These are phyloP conservation scores for Cebus imitator DNA, from an alignment of 2,113 vertebrate species.

Conservation along the genomic window DNA sequence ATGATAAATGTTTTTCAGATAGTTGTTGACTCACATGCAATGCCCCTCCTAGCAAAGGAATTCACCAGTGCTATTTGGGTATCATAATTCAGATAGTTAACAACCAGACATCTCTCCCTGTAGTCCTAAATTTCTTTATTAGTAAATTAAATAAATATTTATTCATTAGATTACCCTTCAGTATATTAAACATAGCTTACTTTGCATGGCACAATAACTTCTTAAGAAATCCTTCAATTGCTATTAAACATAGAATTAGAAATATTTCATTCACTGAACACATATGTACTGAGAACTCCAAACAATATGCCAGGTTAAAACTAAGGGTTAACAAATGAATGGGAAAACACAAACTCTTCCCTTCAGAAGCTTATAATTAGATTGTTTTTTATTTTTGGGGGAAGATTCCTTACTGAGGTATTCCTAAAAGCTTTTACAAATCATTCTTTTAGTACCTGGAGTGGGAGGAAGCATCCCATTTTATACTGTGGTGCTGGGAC, in stretches of 20 bases:
- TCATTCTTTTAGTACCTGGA: neutral
- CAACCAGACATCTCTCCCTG: neutral
- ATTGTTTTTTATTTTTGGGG: neutral
- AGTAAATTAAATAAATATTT: conserved; percentile 27
- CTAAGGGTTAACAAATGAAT: neutral
- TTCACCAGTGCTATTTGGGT: neutral
- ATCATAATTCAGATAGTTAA: neutral
- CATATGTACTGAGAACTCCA: neutral
- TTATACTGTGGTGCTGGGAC: neutral
- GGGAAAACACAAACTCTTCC: neutral
- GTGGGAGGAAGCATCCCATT: neutral
- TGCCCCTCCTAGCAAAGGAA: neutral
- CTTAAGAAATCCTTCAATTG: neutral
- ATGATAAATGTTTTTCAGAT: neutral
- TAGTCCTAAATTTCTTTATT: neutral
- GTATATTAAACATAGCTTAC: neutral
- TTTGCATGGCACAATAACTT: neutral
- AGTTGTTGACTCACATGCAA: neutral
- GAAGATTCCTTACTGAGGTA: neutral
- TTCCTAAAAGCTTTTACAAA: neutral
- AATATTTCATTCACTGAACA: neutral
- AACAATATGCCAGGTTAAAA: neutral
- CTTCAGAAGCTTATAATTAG: neutral
- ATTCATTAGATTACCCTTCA: neutral
- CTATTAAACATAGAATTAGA: conserved; percentile 1